Conservation (phyloP, 35 echinoderm and acorn worm species). For the Ophiothrix spiculata region DNA sequence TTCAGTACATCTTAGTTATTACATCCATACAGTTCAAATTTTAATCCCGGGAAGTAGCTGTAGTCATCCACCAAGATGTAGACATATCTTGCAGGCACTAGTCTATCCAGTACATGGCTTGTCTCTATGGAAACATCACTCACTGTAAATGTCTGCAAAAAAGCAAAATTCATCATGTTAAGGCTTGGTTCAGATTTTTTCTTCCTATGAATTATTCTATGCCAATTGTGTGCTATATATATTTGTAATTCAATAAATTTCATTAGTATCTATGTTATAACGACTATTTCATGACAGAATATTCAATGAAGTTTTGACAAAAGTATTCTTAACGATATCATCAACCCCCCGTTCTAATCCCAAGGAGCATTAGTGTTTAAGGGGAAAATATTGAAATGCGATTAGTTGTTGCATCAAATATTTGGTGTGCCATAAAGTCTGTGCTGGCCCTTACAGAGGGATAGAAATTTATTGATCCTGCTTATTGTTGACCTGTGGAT, state of each 20-base stretch:
- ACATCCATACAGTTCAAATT: slow-evolving; percentile 50
- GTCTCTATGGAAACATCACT: slow-evolving; percentile 1
- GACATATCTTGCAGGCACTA: slow-evolving; percentile 15
- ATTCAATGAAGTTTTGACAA: too few species aligned
- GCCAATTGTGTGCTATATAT: not conserved
- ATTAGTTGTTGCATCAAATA: too few species aligned
- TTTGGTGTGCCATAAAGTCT: too few species aligned
- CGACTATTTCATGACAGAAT: too few species aligned
- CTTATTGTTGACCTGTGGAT: too few species aligned
- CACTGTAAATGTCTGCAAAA: slow-evolving; percentile 42
- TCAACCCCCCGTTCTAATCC: too few species aligned
- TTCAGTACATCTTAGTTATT: not conserved
- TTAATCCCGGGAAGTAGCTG: slow-evolving; percentile 39
- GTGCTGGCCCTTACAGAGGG: too few species aligned
- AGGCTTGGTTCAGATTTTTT: not conserved
- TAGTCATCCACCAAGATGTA: slow-evolving; percentile 47
- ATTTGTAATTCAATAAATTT: not conserved
- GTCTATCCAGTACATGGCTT: slow-evolving; percentile 4
- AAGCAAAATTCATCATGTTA: not conserved
- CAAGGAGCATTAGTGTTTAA: too few species aligned
- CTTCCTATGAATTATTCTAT: not conserved
- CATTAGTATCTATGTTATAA: not conserved
- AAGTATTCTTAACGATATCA: too few species aligned
- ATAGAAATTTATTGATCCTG: too few species aligned
- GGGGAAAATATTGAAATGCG: too few species aligned